phyloP scores from a whole-genome alignment of 2,888 invertebrate species.

The Protophormia terraenovae region DNA sequence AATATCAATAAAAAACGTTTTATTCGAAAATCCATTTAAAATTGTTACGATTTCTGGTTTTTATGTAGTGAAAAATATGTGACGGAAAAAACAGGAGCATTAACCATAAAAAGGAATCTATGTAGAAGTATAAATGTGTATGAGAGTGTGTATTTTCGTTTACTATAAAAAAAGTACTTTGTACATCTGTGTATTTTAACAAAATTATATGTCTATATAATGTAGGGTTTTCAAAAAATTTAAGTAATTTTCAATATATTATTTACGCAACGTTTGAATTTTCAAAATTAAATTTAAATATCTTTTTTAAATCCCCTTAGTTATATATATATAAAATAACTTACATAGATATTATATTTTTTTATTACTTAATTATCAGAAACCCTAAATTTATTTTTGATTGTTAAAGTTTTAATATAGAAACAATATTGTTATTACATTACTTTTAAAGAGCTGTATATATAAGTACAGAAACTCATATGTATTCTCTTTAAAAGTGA shows the following conservation, averaged over 20 bases:
- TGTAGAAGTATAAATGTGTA: neutral
- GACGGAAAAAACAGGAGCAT: conserved; percentile 49
- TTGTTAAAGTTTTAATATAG: conserved; percentile 26
- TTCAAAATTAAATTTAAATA: too few relatives aligned
- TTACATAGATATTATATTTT: too few relatives aligned
- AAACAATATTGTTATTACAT: conserved; percentile 26
- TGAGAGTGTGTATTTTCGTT: too few relatives aligned
- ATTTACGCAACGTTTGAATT: neutral
- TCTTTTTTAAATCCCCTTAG: too few relatives aligned
- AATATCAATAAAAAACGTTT: conserved; percentile 62
- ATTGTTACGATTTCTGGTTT: conserved; percentile 53
- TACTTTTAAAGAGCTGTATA: too few relatives aligned
- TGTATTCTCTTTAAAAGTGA: neutral
- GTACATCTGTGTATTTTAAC: neutral
- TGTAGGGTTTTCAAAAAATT: neutral
- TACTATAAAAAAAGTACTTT: neutral
- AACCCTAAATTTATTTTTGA: neutral
- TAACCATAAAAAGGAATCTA: conserved; percentile 40
- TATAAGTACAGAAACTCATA: too few relatives aligned
- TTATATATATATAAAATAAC: too few relatives aligned
- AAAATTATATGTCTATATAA: neutral
- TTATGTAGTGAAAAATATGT: conserved; percentile 63
- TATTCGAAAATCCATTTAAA: conserved; percentile 56
- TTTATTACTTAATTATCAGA: too few relatives aligned
- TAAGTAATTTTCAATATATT: neutral